phyloP scores from a whole-genome alignment of 2,113 vertebrate genomes.

The Chrysochloris asiatica region DNA sequence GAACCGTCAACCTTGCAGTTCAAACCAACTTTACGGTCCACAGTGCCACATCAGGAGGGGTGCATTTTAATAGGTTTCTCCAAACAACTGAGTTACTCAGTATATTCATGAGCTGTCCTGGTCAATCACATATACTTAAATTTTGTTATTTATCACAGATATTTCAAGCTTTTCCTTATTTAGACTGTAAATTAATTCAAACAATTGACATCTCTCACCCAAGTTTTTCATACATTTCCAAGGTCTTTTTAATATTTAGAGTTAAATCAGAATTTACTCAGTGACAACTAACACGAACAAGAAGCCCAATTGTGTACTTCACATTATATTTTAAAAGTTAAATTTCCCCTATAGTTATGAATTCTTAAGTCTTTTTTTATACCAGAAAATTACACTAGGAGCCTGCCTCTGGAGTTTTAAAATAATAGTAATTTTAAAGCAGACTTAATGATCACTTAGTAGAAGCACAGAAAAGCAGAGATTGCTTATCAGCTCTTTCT shows the following conservation, averaged over 20 bases:
- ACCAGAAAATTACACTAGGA: not conserved
- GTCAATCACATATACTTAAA: conserved; percentile 24
- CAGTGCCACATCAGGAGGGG: no score
- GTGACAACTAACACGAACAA: not conserved
- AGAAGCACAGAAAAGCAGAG: not conserved
- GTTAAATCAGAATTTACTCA: not conserved
- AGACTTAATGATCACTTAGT: not conserved
- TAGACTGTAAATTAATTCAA: conserved; percentile 22
- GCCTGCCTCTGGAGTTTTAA: not conserved
- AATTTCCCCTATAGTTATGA: not conserved
- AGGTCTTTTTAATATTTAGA: not conserved
- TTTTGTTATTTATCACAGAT: not conserved
- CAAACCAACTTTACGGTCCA: no score
- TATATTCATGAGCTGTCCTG: conserved; percentile 21
- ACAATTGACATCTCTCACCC: not conserved
- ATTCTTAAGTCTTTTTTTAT: not conserved
- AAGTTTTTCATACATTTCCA: not conserved
- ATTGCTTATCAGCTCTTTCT: not conserved
- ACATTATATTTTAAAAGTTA: not conserved
- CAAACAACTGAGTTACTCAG: conserved; percentile 41
- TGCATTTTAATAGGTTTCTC: conserved; percentile 21
- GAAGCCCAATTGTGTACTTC: not conserved
- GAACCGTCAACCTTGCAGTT: no score
- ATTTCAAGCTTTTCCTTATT: conserved; percentile 21
- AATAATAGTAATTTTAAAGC: conserved; percentile 1